phyloP scores from a whole-genome alignment of 2,888 invertebrate genomes.

The Sesia bembeciformis region DNA sequence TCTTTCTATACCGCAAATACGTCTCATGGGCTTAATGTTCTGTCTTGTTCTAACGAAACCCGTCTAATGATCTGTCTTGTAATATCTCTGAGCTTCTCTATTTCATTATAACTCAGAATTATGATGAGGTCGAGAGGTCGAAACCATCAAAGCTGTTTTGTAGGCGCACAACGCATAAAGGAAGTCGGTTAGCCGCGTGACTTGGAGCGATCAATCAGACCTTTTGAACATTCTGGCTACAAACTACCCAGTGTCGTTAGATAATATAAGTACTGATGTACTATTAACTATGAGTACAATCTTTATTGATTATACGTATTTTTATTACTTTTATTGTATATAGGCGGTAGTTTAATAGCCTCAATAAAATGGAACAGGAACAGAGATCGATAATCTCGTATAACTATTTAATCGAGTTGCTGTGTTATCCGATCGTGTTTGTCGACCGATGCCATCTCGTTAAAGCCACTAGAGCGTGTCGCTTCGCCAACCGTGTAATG shows the following conservation, averaged over 20 bases:
- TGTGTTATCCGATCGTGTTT: conserved; percentile 30
- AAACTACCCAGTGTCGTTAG: too few relatives aligned
- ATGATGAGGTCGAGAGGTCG: conserved; percentile 29
- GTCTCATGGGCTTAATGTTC: too few relatives aligned
- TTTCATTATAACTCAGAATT: conserved; percentile 30
- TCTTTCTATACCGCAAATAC: too few relatives aligned
- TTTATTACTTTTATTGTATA: conserved; percentile 7
- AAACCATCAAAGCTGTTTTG: conserved; percentile 25
- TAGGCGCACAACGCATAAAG: conserved; percentile 13
- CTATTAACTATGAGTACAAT: too few relatives aligned
- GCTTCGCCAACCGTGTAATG: conserved; percentile 54
- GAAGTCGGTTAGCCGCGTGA: conserved; percentile 23
- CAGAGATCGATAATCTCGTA: background rate
- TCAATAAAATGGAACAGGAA: too few relatives aligned
- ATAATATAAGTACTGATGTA: too few relatives aligned
- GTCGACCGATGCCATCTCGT: conserved; percentile 46
- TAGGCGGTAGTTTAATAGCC: too few relatives aligned
- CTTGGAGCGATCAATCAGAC: conserved; percentile 25
- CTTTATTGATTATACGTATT: too few relatives aligned
- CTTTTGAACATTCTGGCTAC: too few relatives aligned
- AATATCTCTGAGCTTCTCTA: background rate
- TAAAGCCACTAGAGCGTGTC: conserved; percentile 53
- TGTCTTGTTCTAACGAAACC: too few relatives aligned
- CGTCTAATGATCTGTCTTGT: too few relatives aligned
- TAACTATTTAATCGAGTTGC: conserved; percentile 15